These are phyloP conservation scores for Rhadinocentrus ornatus DNA, from an alignment of 2,797 vertebrate species.

Conservation along the genomic window DNA sequence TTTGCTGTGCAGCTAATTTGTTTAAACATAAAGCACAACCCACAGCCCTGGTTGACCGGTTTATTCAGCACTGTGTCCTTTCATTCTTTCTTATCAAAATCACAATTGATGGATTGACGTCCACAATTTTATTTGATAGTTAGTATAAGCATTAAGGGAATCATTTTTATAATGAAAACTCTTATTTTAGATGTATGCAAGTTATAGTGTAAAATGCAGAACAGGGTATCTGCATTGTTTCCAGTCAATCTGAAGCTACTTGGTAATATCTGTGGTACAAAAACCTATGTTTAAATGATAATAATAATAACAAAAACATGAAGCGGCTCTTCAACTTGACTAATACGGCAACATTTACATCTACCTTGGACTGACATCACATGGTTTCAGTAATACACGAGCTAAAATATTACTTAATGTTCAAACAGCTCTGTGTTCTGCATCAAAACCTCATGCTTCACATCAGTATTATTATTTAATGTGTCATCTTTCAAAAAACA, in stretches of 20 bases:
- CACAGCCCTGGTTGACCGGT: background rate
- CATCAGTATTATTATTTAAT: background rate
- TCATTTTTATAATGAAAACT: background rate
- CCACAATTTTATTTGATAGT: background rate
- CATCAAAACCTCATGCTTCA: background rate
- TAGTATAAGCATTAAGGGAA: too few species aligned
- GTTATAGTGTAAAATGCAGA: background rate
- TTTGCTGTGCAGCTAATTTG: background rate
- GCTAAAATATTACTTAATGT: background rate
- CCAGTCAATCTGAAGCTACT: background rate
- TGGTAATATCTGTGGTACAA: background rate
- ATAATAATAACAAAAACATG: background rate
- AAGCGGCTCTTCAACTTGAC: background rate
- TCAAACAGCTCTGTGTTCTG: background rate
- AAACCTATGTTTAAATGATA: background rate
- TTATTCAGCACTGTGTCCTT: background rate
- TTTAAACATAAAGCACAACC: too few species aligned
- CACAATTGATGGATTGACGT: background rate
- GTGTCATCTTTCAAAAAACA: background rate
- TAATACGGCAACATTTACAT: background rate
- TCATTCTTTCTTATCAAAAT: background rate
- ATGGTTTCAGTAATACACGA: background rate
- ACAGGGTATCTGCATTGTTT: background rate
- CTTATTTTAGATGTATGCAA: background rate
- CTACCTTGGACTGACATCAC: background rate